Conservation (phyloP, 2,113 vertebrate species). For the Mesitornis unicolor region DNA sequence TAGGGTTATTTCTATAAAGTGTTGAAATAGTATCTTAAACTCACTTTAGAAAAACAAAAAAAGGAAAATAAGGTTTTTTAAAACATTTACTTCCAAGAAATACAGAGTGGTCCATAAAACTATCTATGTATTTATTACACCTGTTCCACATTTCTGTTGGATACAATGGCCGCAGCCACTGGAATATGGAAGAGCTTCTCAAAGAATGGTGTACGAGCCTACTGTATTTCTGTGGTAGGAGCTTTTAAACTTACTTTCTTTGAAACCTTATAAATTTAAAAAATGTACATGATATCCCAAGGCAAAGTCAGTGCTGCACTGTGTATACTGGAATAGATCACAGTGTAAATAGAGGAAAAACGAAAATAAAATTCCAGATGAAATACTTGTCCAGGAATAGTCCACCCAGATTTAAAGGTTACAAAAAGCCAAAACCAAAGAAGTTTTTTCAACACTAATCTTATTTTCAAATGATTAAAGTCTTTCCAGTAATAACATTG, state of each 20-base stretch:
- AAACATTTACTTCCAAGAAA: background rate
- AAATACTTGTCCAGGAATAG: slow-evolving; percentile 51
- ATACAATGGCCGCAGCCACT: background rate
- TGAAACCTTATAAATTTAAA: background rate
- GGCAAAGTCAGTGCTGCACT: background rate
- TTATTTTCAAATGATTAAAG: slow-evolving; percentile 55
- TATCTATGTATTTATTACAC: background rate
- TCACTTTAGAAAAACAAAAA: background rate
- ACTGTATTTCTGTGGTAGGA: background rate
- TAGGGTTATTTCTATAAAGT: background rate
- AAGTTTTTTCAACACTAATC: slow-evolving; percentile 49
- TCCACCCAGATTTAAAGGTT: slow-evolving; percentile 34
- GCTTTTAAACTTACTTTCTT: background rate
- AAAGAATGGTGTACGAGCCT: background rate
- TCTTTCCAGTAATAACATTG: slow-evolving; percentile 49
- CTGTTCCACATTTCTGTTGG: background rate
- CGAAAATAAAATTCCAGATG: slow-evolving; percentile 44
- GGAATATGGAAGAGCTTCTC: background rate
- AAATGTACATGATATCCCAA: background rate
- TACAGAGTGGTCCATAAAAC: background rate
- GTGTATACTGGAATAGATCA: slow-evolving; percentile 23
- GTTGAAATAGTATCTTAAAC: background rate
- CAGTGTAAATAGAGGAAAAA: slow-evolving; percentile 44
- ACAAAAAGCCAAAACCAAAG: slow-evolving; percentile 22
- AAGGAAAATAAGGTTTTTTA: background rate